A percentile compares a stretch with the other conserved stretches of the same genome.
phyloP scores from a whole-genome alignment of 2,888 invertebrate genomes.

The Diabrotica balteata region DNA sequence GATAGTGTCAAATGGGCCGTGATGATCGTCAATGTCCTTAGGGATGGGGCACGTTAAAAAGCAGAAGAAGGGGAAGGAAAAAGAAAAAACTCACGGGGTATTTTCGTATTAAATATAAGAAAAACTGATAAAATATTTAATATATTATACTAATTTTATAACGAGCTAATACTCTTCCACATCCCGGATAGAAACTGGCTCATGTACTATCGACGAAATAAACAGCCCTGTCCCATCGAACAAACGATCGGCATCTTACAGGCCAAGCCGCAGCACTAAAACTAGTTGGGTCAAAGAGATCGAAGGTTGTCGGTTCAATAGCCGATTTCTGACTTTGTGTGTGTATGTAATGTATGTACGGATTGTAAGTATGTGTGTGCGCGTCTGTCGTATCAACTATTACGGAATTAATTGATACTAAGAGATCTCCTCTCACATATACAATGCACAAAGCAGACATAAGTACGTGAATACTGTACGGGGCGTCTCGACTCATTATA shows the following conservation, averaged over 20 bases:
- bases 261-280: slow-evolving; percentile 27
- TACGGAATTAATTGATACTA: slow-evolving; percentile 43
- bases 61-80: no score
- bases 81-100: no score
- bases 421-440: slow-evolving; percentile 20
- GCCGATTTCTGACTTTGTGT: slow-evolving; percentile 35
- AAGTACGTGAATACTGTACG: background rate
- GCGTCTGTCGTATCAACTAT: slow-evolving; percentile 40
- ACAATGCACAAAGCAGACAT: background rate
- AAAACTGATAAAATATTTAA: no score
- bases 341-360: background rate
- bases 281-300: slow-evolving; percentile 41
- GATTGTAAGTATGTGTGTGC: background rate
- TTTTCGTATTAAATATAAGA: no score
- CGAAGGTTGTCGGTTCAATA: slow-evolving; percentile 46
- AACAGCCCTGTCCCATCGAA: no score
- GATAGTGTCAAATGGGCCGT: no score
- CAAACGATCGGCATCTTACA: slow-evolving; percentile 8
- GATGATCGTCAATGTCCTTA: no score
- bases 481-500: background rate
- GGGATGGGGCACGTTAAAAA: no score
- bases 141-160: no score
- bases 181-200: no score
- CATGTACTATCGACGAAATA: no score
- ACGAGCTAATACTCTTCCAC: no score